Evolutionary conservation across 1,140 invertebrate species (phyloP), one percentile per base, ranked within the genome.

Genomic region (Coenobita brevimanus): DNA sequence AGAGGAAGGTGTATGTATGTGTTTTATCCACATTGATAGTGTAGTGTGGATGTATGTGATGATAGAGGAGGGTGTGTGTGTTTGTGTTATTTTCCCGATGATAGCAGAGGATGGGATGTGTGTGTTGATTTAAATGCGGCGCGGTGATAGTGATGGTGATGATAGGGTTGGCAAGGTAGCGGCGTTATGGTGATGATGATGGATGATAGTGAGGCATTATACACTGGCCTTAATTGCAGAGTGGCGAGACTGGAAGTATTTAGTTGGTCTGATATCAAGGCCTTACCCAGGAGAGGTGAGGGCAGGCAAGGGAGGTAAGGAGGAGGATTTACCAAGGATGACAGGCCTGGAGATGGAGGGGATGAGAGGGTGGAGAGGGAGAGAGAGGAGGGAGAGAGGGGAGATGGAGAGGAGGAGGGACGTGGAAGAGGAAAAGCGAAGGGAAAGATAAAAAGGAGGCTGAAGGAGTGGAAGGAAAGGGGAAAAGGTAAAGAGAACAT

Each of bases 81-180:
- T n/a, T 38, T 8, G 73, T 54, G n/a, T n/a, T n/a, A n/a, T n/a
- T n/a, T n/a, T n/a, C n/a, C 46, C 46, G 78, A 81, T 80, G 36
- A 57, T 38, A 67, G 60, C 21, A 36, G 50, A 38, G 79, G 30
- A 21, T 33, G 8, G 79, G 78, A 38, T 64, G 79, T 21, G 43
- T 41, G 79, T 38, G 41, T 36, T 60, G 79, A 38, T 38, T 60
- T 80, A 36, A 80, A 57, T 50, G 38, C 54, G 13, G 33, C 54
- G 54, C 62, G 78, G 78, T 80, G 78, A 62, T 80, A 33, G 78
- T 80, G 78, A 57, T 60, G 50, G 78, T 62, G 78, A 57, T 69
- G 76, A 57, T 79, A 36, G 76, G 41, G 76, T 17, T 79, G 50
- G 50, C 50, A 79, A 1, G 33, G 50, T n/a, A 57, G 76, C 50